Conservation (phyloP, 1,140 invertebrate species). For the Tetramorium alpestre region DNA sequence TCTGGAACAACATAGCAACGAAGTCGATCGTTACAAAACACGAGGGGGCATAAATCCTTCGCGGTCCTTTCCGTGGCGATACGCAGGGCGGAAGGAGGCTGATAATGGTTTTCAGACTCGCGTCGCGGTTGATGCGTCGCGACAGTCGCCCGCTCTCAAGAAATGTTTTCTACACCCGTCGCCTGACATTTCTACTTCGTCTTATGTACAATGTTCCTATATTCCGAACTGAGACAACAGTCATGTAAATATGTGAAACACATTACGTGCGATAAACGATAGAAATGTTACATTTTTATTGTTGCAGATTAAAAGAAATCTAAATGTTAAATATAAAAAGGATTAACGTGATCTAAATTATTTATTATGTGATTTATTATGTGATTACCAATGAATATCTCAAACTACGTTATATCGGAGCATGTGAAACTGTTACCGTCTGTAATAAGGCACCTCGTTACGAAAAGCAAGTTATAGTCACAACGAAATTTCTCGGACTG, state of each 20-base stretch:
- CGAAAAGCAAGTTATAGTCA: not conserved
- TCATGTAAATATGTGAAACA: not conserved
- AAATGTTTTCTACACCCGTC: conserved; percentile 36
- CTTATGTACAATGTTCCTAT: conserved; percentile 4
- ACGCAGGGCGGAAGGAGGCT: conserved; percentile 29
- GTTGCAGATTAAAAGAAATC: not conserved
- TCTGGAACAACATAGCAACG: conserved; percentile 37
- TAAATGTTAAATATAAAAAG: not conserved
- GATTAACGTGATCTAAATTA: not conserved
- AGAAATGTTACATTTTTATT: not conserved
- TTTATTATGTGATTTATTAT: not conserved
- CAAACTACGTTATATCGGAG: not conserved
- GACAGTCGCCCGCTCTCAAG: conserved; percentile 32
- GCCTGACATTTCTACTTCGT: conserved; percentile 22
- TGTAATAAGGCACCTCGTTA: conserved; percentile 13
- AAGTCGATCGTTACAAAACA: conserved; percentile 62
- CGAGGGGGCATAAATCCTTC: conserved; percentile 67
- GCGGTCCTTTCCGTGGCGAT: conserved; percentile 17
- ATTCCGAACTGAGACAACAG: not conserved
- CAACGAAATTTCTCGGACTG: conserved; percentile 33
- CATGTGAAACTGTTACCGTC: not conserved
- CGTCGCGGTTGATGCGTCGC: conserved; percentile 22
- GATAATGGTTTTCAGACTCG: conserved; percentile 56
- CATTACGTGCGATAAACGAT: not conserved
- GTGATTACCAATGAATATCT: not conserved